phyloP scores from a whole-genome alignment of 2,113 vertebrate species.

The Microtus richardsoni region DNA sequence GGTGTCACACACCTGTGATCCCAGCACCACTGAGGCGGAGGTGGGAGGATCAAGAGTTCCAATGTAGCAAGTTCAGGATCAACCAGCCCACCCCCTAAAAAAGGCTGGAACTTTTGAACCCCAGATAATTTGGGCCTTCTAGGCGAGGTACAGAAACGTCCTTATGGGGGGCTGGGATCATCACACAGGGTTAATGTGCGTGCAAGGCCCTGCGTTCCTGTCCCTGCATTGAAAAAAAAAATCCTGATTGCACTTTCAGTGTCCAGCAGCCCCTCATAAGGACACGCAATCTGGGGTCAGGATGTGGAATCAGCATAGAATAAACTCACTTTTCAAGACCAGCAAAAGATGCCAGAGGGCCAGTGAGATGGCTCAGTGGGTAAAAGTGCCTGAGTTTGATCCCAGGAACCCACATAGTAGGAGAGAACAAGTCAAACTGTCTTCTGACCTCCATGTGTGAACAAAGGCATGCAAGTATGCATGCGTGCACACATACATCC shows the following conservation, averaged over 20 bases:
- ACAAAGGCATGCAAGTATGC: not conserved
- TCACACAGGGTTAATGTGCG: not conserved
- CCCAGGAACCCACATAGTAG: not conserved
- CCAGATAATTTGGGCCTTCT: not conserved
- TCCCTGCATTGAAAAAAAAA: not conserved
- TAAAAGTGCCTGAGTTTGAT: not conserved
- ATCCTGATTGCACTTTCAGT: not conserved
- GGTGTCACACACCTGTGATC: not conserved
- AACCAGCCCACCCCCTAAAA: not conserved
- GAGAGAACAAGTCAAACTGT: not conserved
- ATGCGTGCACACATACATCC: not conserved
- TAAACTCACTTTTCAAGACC: not conserved
- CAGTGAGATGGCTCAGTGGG: not conserved
- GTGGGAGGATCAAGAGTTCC: not conserved
- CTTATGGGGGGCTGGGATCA: not conserved
- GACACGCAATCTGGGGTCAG: fast-evolving
- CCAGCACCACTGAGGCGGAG: not conserved
- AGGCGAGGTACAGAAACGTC: not conserved
- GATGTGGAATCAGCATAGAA: not conserved
- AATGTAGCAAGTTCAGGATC: not conserved
- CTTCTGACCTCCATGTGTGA: not conserved
- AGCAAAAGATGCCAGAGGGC: not conserved
- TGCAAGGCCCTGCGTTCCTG: not conserved
- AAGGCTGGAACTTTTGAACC: not conserved
- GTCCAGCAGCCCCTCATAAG: not conserved